A percentile compares a stretch with the other conserved stretches of the same genome.
These are phyloP conservation scores for Troides aeacus DNA, from an alignment of 2,888 invertebrate genomes.

Conservation along the genomic window DNA sequence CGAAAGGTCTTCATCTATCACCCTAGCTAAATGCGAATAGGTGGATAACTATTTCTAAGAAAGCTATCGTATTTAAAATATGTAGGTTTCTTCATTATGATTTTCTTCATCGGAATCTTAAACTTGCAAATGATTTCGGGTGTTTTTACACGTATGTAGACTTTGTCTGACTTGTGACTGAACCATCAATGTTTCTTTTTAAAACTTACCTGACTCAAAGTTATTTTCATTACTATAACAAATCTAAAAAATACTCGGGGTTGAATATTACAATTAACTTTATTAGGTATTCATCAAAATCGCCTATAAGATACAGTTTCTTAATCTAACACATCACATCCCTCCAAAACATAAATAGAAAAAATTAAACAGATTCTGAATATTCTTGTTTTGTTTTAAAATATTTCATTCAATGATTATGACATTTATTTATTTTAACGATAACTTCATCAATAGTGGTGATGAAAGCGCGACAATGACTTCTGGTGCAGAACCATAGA, in stretches of 20 bases:
- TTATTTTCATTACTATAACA: not conserved
- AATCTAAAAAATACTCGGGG: not conserved
- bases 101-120: too few species aligned
- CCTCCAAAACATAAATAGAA: not conserved
- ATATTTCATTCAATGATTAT: constrained; percentile 33
- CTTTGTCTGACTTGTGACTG: too few species aligned
- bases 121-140: too few species aligned
- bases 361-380: not conserved
- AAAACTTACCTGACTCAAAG: not conserved
- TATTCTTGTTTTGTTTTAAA: not conserved
- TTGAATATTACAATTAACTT: not conserved
- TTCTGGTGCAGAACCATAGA: constrained; percentile 43
- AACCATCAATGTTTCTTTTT: not conserved
- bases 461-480: constrained; percentile 48
- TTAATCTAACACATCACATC: not conserved
- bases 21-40: too few species aligned
- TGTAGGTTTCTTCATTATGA: too few species aligned
- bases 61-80: too few species aligned
- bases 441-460: constrained; percentile 46
- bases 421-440: constrained; percentile 36
- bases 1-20: too few species aligned
- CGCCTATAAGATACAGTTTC: not conserved
- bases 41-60: too few species aligned
- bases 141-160: too few species aligned
- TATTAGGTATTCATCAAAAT: not conserved